Conservation (phyloP, 2,797 vertebrate species). For the Phataginus tricuspis region DNA sequence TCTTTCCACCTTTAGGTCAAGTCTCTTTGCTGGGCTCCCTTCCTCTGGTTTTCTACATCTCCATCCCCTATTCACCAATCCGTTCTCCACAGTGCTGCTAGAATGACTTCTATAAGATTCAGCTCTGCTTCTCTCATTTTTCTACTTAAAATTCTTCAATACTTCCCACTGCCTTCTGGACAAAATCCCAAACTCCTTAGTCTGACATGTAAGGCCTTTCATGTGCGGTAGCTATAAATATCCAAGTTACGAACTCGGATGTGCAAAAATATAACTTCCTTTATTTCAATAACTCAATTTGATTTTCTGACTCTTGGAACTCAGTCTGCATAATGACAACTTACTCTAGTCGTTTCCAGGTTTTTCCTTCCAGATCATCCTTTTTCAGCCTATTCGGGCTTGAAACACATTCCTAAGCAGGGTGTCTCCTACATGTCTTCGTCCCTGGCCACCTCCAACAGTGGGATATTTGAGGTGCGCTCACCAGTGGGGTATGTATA, state of each 20-base stretch:
- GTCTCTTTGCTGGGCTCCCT: neutral
- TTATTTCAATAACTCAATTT: constrained; percentile 66
- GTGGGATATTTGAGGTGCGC: neutral
- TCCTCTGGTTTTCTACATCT: constrained; percentile 1
- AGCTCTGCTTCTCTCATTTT: constrained; percentile 31
- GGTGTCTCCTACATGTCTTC: neutral
- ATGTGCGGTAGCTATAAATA: constrained; percentile 64
- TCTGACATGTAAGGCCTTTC: constrained; percentile 59
- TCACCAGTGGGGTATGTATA: neutral
- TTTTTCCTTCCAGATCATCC: neutral
- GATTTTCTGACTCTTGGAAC: constrained; percentile 55
- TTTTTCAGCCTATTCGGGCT: neutral
- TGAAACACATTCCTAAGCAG: constrained; percentile 11
- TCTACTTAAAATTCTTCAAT: constrained; percentile 70
- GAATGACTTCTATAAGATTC: neutral
- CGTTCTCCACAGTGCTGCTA: constrained; percentile 44
- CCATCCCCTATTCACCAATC: neutral
- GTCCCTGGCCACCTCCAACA: neutral
- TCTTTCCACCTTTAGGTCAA: neutral
- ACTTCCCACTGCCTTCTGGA: constrained; percentile 59
- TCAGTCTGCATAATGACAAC: constrained; percentile 40
- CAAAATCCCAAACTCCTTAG: constrained; percentile 51
- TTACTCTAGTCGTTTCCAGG: constrained; percentile 46
- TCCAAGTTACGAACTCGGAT: constrained; percentile 50
- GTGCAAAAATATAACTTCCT: constrained; percentile 58